A percentile compares a stretch with the other conserved stretches of the same genome.
phyloP scores from a whole-genome alignment of 2,113 vertebrate species.

The Empidonax traillii region DNA sequence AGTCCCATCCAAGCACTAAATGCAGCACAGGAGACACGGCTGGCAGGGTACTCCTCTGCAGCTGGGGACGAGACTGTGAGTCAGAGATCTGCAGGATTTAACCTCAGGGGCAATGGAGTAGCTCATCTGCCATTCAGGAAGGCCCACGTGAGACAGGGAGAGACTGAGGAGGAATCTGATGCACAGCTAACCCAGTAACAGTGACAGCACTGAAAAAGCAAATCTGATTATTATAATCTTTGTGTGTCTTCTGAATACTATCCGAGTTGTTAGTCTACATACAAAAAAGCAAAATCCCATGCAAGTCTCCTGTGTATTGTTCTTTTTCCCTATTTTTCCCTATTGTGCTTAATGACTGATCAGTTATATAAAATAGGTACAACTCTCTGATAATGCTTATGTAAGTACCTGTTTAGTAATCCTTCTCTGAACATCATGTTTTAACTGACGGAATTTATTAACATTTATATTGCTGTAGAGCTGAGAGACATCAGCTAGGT shows the following conservation, averaged over 20 bases:
- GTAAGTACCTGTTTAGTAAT: constrained; percentile 54
- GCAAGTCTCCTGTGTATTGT: background rate
- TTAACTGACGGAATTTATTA: constrained; percentile 40
- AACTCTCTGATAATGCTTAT: constrained; percentile 24
- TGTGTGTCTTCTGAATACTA: constrained; percentile 3
- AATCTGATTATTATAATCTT: constrained; percentile 21
- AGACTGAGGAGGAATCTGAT: background rate
- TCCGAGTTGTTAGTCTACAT: background rate
- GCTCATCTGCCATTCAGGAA: background rate
- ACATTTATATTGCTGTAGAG: constrained; percentile 2
- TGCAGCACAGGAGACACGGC: background rate
- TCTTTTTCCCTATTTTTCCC: background rate
- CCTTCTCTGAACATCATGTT: constrained; percentile 13
- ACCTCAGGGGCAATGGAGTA: background rate
- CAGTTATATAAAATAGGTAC: constrained; percentile 33
- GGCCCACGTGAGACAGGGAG: background rate
- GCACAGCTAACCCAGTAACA: background rate
- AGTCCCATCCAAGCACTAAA: background rate
- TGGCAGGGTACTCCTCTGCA: background rate
- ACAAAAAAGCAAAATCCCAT: background rate
- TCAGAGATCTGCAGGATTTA: background rate
- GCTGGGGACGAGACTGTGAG: background rate
- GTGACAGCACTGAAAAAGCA: background rate
- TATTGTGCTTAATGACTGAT: constrained; percentile 27
- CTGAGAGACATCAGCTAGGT: background rate